A percentile compares a stretch with the other conserved stretches of the same genome.
These are phyloP conservation scores for Halcyon senegalensis DNA, from an alignment of 2,113 vertebrate genomes.

Conservation along the genomic window DNA sequence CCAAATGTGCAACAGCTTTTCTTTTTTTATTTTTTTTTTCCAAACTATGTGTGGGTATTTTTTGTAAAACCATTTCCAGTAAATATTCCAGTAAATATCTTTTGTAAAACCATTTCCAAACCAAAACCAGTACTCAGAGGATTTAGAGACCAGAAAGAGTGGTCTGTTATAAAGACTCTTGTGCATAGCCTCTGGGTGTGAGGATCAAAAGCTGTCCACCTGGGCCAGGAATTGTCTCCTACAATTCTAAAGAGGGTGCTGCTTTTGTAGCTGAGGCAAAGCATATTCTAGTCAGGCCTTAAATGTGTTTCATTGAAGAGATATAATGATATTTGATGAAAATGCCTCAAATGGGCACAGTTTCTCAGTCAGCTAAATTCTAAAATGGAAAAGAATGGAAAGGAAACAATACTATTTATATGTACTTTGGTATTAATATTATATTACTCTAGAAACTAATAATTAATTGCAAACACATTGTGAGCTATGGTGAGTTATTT, in stretches of 20 bases:
- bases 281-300: neutral
- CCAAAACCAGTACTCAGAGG: neutral
- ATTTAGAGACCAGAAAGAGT: neutral
- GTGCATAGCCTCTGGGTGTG: neutral
- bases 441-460: neutral
- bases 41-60: neutral
- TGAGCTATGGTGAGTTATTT: neutral
- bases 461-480: neutral
- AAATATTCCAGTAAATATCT: too few relatives aligned
- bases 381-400: neutral
- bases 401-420: neutral
- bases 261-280: neutral
- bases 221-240: rapidly evolving
- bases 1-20: neutral
- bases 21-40: neutral
- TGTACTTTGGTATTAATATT: neutral
- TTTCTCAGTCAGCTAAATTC: neutral
- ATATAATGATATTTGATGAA: neutral
- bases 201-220: rapidly evolving
- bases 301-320: neutral
- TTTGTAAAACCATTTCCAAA: too few relatives aligned
- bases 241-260: neutral
- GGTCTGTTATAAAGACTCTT: neutral
- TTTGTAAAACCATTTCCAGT: neutral
- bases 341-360: neutral